These are phyloP conservation scores for Clepsis dumicolana DNA, from an alignment of 2,888 invertebrate genomes.

Conservation along the genomic window DNA sequence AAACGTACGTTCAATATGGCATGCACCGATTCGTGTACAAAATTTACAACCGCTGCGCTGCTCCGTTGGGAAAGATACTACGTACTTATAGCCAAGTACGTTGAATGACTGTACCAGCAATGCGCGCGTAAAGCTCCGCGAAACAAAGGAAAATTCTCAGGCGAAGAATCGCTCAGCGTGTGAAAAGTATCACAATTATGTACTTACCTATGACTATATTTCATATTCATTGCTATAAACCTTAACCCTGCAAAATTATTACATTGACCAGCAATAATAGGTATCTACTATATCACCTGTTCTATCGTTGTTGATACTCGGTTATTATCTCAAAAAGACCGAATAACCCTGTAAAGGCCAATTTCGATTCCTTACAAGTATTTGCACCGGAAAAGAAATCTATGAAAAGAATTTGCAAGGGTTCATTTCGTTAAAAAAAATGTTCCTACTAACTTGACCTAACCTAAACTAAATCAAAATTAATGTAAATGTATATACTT, in stretches of 20 bases:
- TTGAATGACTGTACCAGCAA: conserved; percentile 8
- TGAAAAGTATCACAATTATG: background rate
- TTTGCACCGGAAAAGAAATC: too few relatives aligned
- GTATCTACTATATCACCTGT: too few relatives aligned
- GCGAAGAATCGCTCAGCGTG: background rate
- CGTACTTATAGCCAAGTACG: background rate
- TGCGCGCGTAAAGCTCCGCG: conserved; percentile 5
- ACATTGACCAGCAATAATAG: too few relatives aligned
- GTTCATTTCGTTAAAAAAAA: too few relatives aligned
- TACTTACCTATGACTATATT: background rate
- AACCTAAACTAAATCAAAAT: too few relatives aligned
- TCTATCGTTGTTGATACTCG: too few relatives aligned
- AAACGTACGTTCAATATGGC: background rate
- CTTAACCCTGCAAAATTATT: background rate
- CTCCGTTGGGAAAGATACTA: conserved; percentile 7
- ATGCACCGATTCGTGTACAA: conserved; percentile 9
- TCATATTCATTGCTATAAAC: background rate
- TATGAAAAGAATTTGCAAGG: too few relatives aligned
- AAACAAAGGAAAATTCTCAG: conserved; percentile 24
- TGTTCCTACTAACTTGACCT: too few relatives aligned
- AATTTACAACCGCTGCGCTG: conserved; percentile 4
- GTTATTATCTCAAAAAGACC: too few relatives aligned
- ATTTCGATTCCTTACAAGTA: too few relatives aligned
- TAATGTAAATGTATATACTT: too few relatives aligned
- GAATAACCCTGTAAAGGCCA: too few relatives aligned